Conservation (phyloP, 2,888 invertebrate genomes). For the Ashinkailepas kermadecensis region DNA sequence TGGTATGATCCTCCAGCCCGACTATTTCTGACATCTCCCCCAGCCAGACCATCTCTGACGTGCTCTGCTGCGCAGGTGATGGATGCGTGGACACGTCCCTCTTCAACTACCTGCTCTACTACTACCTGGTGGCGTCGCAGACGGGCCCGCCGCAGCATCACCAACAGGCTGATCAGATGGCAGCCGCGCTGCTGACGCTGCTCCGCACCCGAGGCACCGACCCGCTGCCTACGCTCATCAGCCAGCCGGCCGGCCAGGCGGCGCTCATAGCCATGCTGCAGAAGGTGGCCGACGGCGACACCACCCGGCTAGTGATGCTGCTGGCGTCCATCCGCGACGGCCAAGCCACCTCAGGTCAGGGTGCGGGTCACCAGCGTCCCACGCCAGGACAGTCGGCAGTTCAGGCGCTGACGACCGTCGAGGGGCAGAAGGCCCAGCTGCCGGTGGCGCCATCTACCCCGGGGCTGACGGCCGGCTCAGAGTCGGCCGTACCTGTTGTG, state of each 20-base stretch:
- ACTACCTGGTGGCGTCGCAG: slow-evolving; percentile 9
- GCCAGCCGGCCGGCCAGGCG: slow-evolving; percentile 12
- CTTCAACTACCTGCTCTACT: slow-evolving; percentile 12
- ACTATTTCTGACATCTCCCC: too few relatives aligned
- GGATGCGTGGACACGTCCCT: neutral
- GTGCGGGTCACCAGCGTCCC: too few relatives aligned
- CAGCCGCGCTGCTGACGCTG: slow-evolving; percentile 6
- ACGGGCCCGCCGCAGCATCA: neutral
- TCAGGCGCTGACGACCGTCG: too few relatives aligned
- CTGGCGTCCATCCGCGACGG: neutral
- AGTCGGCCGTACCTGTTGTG: too few relatives aligned
- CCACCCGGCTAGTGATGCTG: neutral
- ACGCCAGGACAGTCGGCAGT: too few relatives aligned
- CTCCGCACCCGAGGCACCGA: neutral
- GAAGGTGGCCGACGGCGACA: neutral
- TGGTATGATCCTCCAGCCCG: too few relatives aligned
- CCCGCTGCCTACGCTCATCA: slow-evolving; percentile 8
- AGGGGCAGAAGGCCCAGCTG: neutral
- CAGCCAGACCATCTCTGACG: too few relatives aligned
- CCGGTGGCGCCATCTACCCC: neutral
- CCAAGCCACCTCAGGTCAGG: too few relatives aligned
- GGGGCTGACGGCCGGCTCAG: too few relatives aligned
- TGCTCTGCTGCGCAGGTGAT: neutral
- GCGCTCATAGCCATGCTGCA: slow-evolving; percentile 15
- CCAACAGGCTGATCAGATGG: neutral